These are phyloP conservation scores for Anguilla rostrata DNA, from an alignment of 2,113 vertebrate species.

Conservation along the genomic window DNA sequence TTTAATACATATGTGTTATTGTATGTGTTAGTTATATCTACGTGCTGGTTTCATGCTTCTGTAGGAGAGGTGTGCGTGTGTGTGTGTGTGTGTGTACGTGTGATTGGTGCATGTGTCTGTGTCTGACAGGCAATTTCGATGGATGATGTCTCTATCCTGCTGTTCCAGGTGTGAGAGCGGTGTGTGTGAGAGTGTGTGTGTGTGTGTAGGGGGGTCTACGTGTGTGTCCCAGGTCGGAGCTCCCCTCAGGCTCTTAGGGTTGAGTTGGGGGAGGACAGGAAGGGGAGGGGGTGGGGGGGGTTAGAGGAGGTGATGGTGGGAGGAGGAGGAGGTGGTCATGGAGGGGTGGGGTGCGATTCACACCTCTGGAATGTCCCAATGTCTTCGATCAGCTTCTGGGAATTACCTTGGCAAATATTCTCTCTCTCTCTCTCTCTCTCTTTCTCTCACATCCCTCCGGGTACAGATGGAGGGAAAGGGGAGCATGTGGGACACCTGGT, in stretches of 20 bases:
- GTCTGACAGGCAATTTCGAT: conserved; percentile 54
- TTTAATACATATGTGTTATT: not conserved
- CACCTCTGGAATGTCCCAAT: conserved; percentile 28
- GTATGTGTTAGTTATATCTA: not conserved
- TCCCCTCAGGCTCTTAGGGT: not conserved
- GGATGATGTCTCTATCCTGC: conserved; percentile 59
- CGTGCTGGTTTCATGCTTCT: not conserved
- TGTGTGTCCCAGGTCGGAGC: not conserved
- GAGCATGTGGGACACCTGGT: conserved; percentile 13
- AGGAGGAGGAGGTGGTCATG: not conserved
- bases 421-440: not conserved
- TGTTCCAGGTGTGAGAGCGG: conserved; percentile 55
- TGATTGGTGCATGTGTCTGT: not conserved
- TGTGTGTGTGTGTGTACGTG: conserved; percentile 56
- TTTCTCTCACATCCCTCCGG: not conserved
- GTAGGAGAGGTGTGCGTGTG: not conserved
- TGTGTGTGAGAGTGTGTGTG: conserved; percentile 35
- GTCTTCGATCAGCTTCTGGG: conserved; percentile 9
- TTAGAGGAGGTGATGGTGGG: not conserved
- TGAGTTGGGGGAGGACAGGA: not conserved
- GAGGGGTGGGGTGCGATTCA: conserved; percentile 19
- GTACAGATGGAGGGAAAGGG: not conserved
- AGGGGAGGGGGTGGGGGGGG: not conserved
- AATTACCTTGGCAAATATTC: not conserved
- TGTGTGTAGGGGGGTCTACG: not conserved